Percentiles rank a stretch among this genome's conserved stretches.
Conservation (phyloP, 2,888 invertebrate species). For the Hemithea aestivaria region DNA sequence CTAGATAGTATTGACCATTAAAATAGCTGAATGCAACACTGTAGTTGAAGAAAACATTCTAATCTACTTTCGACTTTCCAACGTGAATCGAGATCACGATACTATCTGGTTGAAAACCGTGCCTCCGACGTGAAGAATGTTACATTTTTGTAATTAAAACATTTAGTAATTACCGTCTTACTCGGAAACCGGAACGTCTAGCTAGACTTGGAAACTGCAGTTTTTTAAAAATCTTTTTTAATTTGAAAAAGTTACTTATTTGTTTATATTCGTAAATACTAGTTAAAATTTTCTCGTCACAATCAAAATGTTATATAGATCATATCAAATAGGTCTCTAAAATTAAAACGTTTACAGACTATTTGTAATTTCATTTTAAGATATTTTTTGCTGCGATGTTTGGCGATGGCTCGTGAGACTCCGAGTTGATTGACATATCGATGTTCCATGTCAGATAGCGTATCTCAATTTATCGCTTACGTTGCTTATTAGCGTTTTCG, state of each 20-base stretch:
- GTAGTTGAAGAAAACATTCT: conserved; percentile 13
- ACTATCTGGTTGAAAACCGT: conserved; percentile 10
- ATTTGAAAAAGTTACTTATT: too few relatives aligned
- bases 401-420: conserved; percentile 20
- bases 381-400: conserved; percentile 4
- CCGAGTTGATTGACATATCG: conserved; percentile 38
- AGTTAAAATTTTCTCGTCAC: too few relatives aligned
- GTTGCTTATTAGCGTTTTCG: conserved; percentile 50
- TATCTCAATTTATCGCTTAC: conserved; percentile 40
- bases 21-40: conserved; percentile 6
- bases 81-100: conserved; percentile 16
- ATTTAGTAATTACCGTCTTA: conserved; percentile 50
- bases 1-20: too few relatives aligned
- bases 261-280: too few relatives aligned
- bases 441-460: conserved; percentile 32
- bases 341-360: too few relatives aligned
- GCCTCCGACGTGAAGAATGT: conserved; percentile 11
- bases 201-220: conserved; percentile 13
- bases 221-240: too few relatives aligned
- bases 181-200: conserved; percentile 54
- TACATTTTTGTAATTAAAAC: conserved; percentile 50
- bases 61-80: conserved; percentile 23
- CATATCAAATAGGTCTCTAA: too few relatives aligned
- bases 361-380: too few relatives aligned
- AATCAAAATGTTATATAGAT: too few relatives aligned